phyloP scores from a whole-genome alignment of 2,113 vertebrate species.

The Ceyx melanurus region DNA sequence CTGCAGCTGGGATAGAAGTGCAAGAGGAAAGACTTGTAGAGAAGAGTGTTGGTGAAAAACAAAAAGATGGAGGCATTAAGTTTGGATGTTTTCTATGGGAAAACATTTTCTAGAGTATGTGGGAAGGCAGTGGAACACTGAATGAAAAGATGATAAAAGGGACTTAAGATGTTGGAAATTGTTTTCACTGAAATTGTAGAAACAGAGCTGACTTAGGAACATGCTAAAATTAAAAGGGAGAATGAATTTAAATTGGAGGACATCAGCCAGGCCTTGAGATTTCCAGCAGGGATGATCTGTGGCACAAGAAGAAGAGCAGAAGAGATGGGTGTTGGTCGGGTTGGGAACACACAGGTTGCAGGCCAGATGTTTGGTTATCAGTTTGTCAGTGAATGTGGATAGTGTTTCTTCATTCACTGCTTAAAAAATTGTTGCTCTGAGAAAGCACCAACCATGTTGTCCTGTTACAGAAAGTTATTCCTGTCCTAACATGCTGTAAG shows the following conservation, averaged over 20 bases:
- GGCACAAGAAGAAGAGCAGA: background rate
- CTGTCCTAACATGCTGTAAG: slow-evolving; percentile 50
- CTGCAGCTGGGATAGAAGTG: background rate
- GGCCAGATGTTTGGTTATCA: background rate
- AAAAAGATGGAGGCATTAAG: background rate
- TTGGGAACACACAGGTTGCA: background rate
- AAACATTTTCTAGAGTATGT: background rate
- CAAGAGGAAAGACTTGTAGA: background rate
- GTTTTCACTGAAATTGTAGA: background rate
- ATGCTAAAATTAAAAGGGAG: background rate
- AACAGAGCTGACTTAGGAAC: background rate
- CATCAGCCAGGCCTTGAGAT: background rate
- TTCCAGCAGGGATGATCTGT: background rate
- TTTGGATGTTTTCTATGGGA: background rate
- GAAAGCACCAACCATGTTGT: slow-evolving; percentile 25
- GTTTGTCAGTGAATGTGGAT: background rate
- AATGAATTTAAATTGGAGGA: background rate
- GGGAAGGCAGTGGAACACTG: background rate
- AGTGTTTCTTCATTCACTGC: slow-evolving; percentile 6
- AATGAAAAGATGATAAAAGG: background rate
- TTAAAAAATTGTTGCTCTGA: background rate
- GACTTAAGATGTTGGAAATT: background rate
- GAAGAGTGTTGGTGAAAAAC: background rate
- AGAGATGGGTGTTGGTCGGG: background rate
- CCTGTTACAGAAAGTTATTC: slow-evolving; percentile 35